phyloP scores from a whole-genome alignment of 1,140 invertebrate genomes.

The Atta texana region DNA sequence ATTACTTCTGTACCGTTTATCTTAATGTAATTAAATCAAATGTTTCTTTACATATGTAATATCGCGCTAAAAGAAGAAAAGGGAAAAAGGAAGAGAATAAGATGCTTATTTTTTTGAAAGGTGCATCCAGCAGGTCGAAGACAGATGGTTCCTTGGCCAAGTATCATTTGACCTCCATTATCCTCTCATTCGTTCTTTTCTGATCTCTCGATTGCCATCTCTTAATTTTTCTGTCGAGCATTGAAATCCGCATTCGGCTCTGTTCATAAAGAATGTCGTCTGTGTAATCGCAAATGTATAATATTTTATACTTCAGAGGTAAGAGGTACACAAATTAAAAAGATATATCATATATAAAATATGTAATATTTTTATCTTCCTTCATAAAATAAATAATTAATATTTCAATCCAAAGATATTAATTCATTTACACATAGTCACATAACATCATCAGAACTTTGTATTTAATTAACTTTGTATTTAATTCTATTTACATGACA shows the following conservation, averaged over 20 bases:
- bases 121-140: conserved; percentile 45
- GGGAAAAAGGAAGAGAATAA: conserved; percentile 10
- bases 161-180: conserved; percentile 63
- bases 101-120: conserved; percentile 53
- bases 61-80: background rate
- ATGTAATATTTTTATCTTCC: conserved; percentile 17
- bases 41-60: background rate
- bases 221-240: conserved; percentile 51
- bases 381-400: conserved; percentile 8
- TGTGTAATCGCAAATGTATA: background rate
- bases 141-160: conserved; percentile 45
- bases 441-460: background rate
- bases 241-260: conserved; percentile 27
- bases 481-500: background rate
- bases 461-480: background rate
- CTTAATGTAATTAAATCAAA: conserved; percentile 1
- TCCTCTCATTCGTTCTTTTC: conserved; percentile 51
- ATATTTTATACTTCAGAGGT: background rate
- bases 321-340: conserved; percentile 1
- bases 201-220: conserved; percentile 47
- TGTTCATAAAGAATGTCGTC: background rate
- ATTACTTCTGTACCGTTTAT: background rate
- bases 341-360: background rate
- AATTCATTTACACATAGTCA: conserved; percentile 4
- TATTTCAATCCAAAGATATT: background rate